Percentiles rank a stretch among this genome's conserved stretches.
Conservation (phyloP, 2,113 vertebrate genomes). For the Sylvia atricapilla region DNA sequence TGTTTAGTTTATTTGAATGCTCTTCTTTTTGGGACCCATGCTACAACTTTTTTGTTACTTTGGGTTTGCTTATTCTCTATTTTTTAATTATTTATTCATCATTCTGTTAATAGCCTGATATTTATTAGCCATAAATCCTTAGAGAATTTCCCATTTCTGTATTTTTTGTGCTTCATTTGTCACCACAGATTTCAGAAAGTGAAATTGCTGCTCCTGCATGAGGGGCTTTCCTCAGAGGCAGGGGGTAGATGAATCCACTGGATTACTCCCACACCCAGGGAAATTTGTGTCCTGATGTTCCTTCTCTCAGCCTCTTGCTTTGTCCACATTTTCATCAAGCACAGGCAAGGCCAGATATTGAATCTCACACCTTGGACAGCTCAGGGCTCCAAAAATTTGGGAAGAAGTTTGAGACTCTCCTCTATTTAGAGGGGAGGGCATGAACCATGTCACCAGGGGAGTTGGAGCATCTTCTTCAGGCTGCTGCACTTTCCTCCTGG, state of each 20-base stretch:
- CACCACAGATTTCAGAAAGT: not conserved
- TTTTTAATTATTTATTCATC: not conserved
- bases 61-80: not conserved
- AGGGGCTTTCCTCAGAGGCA: not conserved
- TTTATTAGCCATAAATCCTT: not conserved
- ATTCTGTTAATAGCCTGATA: not conserved
- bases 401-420: not conserved
- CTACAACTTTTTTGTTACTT: not conserved
- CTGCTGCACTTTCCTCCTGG: not conserved
- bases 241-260: rapidly evolving
- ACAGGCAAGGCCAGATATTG: not conserved
- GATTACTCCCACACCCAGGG: too few species aligned
- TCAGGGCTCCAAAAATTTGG: not conserved
- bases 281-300: not conserved
- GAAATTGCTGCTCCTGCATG: rapidly evolving
- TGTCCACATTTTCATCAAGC: not conserved
- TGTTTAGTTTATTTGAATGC: not conserved
- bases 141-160: not conserved
- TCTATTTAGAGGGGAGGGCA: rapidly evolving
- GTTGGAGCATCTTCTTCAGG: not conserved
- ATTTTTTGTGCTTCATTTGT: not conserved
- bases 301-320: not conserved
- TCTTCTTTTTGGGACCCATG: not conserved
- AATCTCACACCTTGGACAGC: not conserved
- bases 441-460: not conserved